Conservation (phyloP, 92 coral and sea anemone genomes). For the Actinostola sp. region DNA sequence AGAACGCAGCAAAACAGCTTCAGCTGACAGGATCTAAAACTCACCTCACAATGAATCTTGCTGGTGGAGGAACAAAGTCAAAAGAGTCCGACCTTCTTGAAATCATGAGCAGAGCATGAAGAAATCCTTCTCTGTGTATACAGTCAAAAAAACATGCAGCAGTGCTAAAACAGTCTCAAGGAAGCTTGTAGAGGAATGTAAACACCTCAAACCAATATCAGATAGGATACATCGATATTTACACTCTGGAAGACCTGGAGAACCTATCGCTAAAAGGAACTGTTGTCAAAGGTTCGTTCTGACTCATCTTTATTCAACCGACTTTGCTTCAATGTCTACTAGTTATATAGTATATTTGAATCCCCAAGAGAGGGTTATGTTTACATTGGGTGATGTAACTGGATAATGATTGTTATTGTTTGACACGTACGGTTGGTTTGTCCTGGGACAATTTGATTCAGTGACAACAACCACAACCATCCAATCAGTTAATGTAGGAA, state of each 20-base stretch:
- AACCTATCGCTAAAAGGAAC: slow-evolving; percentile 60
- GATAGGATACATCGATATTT: slow-evolving; percentile 29
- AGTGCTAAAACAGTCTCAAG: slow-evolving; percentile 53
- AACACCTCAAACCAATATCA: slow-evolving; percentile 39
- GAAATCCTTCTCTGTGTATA: slow-evolving; percentile 55
- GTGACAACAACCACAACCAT: slow-evolving; percentile 18
- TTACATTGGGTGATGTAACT: no score
- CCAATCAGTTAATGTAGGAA: slow-evolving; percentile 46
- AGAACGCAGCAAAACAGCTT: slow-evolving; percentile 26
- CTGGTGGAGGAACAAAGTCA: slow-evolving; percentile 61
- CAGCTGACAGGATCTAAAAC: slow-evolving; percentile 53
- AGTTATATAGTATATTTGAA: no score
- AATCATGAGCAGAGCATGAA: slow-evolving; percentile 44
- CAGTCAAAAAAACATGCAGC: slow-evolving; percentile 68
- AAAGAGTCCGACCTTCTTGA: slow-evolving; percentile 59
- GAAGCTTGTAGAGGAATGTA: slow-evolving; percentile 28
- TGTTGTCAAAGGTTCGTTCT: no score
- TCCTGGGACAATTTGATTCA: slow-evolving; percentile 50
- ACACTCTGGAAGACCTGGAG: slow-evolving; percentile 51
- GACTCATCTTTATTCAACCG: no score
- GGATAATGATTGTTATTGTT: no score
- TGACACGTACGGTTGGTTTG: no score
- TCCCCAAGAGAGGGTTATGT: no score
- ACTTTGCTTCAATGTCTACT: no score
- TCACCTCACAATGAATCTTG: slow-evolving; percentile 67